These are phyloP conservation scores for Cariama cristata DNA, from an alignment of 2,113 vertebrate species.

Conservation along the genomic window DNA sequence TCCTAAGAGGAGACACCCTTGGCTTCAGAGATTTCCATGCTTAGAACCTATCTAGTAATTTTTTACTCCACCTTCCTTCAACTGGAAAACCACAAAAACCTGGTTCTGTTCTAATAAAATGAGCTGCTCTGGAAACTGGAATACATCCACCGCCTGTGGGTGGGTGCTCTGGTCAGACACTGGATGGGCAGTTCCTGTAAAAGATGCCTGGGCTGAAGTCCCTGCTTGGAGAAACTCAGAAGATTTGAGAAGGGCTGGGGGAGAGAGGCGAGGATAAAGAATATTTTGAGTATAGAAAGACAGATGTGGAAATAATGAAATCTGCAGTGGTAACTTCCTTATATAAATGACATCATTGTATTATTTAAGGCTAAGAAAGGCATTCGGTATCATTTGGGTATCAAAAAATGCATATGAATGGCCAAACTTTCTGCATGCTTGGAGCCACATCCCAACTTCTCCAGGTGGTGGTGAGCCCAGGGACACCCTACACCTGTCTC, in stretches of 20 bases:
- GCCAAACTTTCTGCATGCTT: not conserved
- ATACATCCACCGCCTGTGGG: rapidly evolving
- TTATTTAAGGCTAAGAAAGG: not conserved
- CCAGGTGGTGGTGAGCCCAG: not conserved
- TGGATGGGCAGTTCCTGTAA: not conserved
- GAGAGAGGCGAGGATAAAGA: not conserved
- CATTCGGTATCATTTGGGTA: not conserved
- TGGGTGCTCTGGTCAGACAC: not conserved
- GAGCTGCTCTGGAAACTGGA: constrained; percentile 30
- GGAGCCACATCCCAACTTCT: not conserved
- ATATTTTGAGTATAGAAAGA: not conserved
- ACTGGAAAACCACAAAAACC: constrained; percentile 46
- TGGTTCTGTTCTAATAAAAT: constrained; percentile 34
- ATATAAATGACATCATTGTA: rapidly evolving
- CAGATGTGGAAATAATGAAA: not conserved
- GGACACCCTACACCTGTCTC: rapidly evolving
- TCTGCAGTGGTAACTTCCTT: not conserved
- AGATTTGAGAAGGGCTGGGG: not conserved
- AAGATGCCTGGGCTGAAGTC: not conserved
- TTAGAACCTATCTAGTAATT: not conserved
- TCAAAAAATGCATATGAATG: not conserved
- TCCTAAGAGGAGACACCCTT: constrained; percentile 19
- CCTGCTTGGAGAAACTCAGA: not conserved
- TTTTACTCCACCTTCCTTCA: constrained; percentile 50
- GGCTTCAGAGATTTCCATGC: constrained; percentile 16